Evolutionary conservation across 2,113 vertebrate species (phyloP).

Genomic region (Oncorhynchus mykiss): DNA sequence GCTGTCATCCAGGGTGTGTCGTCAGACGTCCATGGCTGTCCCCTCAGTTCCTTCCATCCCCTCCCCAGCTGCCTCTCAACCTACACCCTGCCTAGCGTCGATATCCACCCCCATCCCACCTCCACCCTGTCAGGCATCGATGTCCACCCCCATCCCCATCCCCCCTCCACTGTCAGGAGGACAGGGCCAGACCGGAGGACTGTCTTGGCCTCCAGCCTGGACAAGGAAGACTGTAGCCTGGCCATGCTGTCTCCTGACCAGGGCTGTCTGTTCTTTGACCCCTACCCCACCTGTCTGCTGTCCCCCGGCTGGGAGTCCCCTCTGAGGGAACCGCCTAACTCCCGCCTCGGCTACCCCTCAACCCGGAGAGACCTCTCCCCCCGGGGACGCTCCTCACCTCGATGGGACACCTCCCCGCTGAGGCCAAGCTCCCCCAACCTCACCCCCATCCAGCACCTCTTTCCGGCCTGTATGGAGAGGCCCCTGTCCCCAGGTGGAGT

Average conservation of each 20-base stretch:
- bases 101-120: conserved; percentile 38
- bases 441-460: conserved; percentile 67
- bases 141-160: conserved; percentile 54
- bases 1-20: conserved; percentile 69
- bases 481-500: conserved; percentile 85
- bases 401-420: conserved; percentile 87
- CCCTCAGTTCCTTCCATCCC: conserved; percentile 70
- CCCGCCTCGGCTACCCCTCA: conserved; percentile 66
- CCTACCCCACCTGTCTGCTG: conserved; percentile 75
- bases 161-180: conserved; percentile 67
- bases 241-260: conserved; percentile 81
- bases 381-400: conserved; percentile 63
- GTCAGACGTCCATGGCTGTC: conserved; percentile 67
- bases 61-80: conserved; percentile 71
- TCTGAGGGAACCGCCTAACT: conserved; percentile 67
- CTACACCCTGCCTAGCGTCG: no score
- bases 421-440: conserved; percentile 85
- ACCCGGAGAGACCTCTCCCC: conserved; percentile 69
- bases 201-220: conserved; percentile 52
- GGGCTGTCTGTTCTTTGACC: conserved; percentile 82
- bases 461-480: conserved; percentile 65
- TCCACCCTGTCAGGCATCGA: conserved; percentile 80
- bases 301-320: conserved; percentile 82
- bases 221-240: conserved; percentile 77
- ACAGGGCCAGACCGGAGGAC: conserved; percentile 71